Conservation (phyloP, 1,140 invertebrate species). For the Anoplophora glabripennis region DNA sequence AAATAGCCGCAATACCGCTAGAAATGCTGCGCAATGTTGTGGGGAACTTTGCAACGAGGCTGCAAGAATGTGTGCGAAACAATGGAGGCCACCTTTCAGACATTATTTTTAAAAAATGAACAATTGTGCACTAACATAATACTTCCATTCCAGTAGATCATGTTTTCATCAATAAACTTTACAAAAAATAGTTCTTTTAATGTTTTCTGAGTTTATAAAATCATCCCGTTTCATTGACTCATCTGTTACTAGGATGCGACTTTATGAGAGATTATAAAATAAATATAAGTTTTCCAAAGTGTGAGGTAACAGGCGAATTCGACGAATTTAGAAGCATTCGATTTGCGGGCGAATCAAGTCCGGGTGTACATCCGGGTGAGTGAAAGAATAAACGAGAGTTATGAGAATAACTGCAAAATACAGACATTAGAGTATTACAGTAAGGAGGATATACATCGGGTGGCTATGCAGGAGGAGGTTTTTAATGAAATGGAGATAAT, state of each 20-base stretch:
- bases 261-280: constrained; percentile 29
- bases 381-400: not conserved
- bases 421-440: not conserved
- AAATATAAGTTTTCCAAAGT: constrained; percentile 10
- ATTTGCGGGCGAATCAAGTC: not conserved
- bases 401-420: not conserved
- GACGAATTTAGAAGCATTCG: not conserved
- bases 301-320: not conserved
- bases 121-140: too few relatives aligned
- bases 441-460: not conserved
- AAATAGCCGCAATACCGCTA: too few relatives aligned
- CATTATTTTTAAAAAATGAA: too few relatives aligned
- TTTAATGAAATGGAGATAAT: not conserved
- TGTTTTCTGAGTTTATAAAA: too few relatives aligned
- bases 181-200: too few relatives aligned
- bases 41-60: too few relatives aligned
- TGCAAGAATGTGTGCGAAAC: too few relatives aligned
- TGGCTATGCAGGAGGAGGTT: not conserved
- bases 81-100: too few relatives aligned
- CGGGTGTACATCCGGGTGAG: not conserved
- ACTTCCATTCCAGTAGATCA: too few relatives aligned
- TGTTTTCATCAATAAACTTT: too few relatives aligned
- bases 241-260: constrained; percentile 33
- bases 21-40: too few relatives aligned
- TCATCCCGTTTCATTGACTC: too few relatives aligned